A percentile compares a stretch with the other conserved stretches of the same genome.
These are phyloP conservation scores for Orthonevra nobilis DNA, from an alignment of 2,888 invertebrate species.

Conservation along the genomic window DNA sequence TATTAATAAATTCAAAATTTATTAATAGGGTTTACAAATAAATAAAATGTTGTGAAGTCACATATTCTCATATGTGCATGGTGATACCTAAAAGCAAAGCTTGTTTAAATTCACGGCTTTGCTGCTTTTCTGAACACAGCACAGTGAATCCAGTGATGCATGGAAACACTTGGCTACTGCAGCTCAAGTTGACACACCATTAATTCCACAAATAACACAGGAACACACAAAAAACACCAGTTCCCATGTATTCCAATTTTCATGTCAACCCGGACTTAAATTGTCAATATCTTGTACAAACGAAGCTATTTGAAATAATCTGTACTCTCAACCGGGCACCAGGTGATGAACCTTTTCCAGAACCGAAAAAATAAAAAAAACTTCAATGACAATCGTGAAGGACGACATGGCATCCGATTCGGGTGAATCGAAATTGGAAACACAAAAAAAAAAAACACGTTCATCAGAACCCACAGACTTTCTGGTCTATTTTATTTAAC, in stretches of 20 bases:
- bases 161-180: not conserved
- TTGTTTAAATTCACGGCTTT: no score
- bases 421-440: not conserved
- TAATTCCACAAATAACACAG: not conserved
- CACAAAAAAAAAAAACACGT: not conserved
- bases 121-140: no score
- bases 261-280: no score
- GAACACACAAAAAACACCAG: not conserved
- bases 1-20: no score
- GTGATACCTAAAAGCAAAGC: no score
- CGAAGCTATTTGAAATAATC: not conserved
- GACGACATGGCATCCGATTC: no score
- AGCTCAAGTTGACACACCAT: no score
- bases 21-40: no score
- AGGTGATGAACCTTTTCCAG: slow-evolving; percentile 32
- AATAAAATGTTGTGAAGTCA: no score
- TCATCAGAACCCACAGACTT: slow-evolving; percentile 8
- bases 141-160: no score
- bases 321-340: not conserved
- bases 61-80: no score
- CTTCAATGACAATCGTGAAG: slow-evolving; percentile 2
- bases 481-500: not conserved
- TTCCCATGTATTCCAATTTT: not conserved
- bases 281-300: no score
- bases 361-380: slow-evolving; percentile 4